Evolutionary conservation across 1,140 invertebrate genomes (phyloP), one percentile per base, ranked within the genome.

Genomic region (Drosophila bipectinata): DNA sequence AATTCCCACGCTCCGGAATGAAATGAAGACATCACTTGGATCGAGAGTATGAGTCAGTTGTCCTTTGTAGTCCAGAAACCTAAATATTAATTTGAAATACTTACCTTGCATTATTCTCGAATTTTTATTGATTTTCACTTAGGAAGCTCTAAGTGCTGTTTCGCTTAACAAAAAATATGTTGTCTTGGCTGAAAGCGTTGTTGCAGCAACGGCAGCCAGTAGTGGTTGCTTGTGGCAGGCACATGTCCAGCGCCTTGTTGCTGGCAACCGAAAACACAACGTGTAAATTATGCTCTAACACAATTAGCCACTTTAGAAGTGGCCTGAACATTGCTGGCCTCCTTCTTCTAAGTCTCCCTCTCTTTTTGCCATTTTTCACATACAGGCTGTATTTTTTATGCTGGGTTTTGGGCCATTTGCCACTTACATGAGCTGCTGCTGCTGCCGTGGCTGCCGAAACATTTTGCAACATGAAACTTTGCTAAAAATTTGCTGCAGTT

Each of bases 241-340:
- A 71, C 82, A 87, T 87, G 82, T 87, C 82, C 74, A 79, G 78
- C 62, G 78, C 74, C 78, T 87, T 87, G 83, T 87, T 83, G 62
- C 60, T 61, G 78, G 83, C 78, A 85, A 69, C 79, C 72, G 67
- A 83, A 87, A 87, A 88, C 83, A 87, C 83, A 87, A 87, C 83
- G 83, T 87, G 83, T 87, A 87, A 87, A 87, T 87, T 87, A 87
- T 87, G 81, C 81, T 81, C 80, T 88, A 87, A 87, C 83, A 87
- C 82, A 87, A 87, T 87, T 88, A 87, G 83, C 82, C 82, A 87
- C 83, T 87, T 87, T 87, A 79, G 79, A 81, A 79, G 82, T 78
- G 69, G 78, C 67, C 67, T 76, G 73, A 57, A 80, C 64, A 58
- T 56, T 34, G 60, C 82, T 64, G 67, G 63, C 58, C 64, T 51